A percentile compares a stretch with the other conserved stretches of the same genome.
These are phyloP conservation scores for Drosophila obscura DNA, from an alignment of 1,140 invertebrate species.

Conservation along the genomic window DNA sequence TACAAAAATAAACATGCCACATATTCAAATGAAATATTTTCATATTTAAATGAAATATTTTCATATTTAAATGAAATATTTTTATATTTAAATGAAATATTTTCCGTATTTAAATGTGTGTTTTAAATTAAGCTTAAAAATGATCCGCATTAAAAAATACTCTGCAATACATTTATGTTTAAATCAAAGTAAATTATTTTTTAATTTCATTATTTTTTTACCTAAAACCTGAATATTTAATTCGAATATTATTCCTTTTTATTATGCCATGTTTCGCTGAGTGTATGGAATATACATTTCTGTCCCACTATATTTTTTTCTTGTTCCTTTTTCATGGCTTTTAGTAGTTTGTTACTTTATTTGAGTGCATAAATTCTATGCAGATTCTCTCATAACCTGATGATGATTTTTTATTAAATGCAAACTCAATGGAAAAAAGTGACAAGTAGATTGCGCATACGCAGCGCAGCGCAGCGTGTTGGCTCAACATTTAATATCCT, in stretches of 20 bases:
- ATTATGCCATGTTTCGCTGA: no score
- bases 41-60: no score
- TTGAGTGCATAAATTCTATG: constrained; percentile 79
- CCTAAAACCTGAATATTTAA: no score
- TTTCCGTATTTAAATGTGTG: no score
- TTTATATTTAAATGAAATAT: no score
- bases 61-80: no score
- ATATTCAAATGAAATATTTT: no score
- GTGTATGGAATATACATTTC: constrained; percentile 3
- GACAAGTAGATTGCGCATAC: constrained; percentile 79
- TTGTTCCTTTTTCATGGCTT: constrained; percentile 41
- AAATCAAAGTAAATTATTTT: no score
- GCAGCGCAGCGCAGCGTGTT: constrained; percentile 36
- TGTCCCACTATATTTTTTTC: constrained; percentile 8
- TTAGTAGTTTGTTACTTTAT: constrained; percentile 57
- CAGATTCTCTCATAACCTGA: constrained; percentile 69
- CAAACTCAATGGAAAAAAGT: constrained; percentile 53
- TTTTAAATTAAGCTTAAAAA: not conserved
- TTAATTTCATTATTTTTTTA: no score
- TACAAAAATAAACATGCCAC: no score
- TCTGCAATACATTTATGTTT: not conserved
- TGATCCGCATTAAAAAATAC: not conserved
- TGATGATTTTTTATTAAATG: constrained; percentile 80
- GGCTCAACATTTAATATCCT: constrained; percentile 66
- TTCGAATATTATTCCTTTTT: no score